phyloP scores from a whole-genome alignment of 2,888 invertebrate genomes.

The Oxytorus armatus region DNA sequence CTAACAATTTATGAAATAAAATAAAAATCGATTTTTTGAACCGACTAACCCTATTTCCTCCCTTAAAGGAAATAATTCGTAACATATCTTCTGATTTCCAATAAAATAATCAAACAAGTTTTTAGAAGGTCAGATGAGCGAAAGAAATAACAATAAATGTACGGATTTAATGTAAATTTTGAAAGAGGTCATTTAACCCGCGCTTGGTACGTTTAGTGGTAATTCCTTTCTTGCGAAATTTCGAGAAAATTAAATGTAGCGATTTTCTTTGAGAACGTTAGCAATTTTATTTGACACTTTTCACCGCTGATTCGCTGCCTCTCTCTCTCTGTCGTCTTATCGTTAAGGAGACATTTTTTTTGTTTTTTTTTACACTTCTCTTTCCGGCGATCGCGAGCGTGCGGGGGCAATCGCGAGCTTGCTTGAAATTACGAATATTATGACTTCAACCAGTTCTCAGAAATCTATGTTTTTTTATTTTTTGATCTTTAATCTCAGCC shows the following conservation, averaged over 20 bases:
- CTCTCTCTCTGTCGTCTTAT: slow-evolving; percentile 58
- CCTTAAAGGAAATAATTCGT: too few species aligned
- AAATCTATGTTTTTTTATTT: slow-evolving; percentile 84
- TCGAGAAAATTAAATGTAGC: slow-evolving; percentile 23
- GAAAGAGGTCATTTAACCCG: neutral
- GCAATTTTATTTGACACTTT: slow-evolving; percentile 54
- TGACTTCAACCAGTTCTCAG: slow-evolving; percentile 83
- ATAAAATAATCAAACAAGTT: too few species aligned
- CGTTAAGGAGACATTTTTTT: slow-evolving; percentile 47
- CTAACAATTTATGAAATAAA: too few species aligned
- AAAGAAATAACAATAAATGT: too few species aligned
- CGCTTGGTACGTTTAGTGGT: too few species aligned
- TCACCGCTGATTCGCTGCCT: slow-evolving; percentile 60
- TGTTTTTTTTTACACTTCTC: slow-evolving; percentile 15
- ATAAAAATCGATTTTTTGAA: too few species aligned
- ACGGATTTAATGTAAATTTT: neutral
- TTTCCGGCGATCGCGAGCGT: too few species aligned
- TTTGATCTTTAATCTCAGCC: slow-evolving; percentile 84
- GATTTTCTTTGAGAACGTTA: slow-evolving; percentile 22
- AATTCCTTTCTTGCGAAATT: neutral
- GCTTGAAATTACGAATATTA: slow-evolving; percentile 83
- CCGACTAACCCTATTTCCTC: too few species aligned
- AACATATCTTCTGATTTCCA: too few species aligned
- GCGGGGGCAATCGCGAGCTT: slow-evolving; percentile 30
- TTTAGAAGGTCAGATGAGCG: too few species aligned